These are phyloP conservation scores for Troides aeacus DNA, from an alignment of 2,888 invertebrate genomes.

Conservation along the genomic window DNA sequence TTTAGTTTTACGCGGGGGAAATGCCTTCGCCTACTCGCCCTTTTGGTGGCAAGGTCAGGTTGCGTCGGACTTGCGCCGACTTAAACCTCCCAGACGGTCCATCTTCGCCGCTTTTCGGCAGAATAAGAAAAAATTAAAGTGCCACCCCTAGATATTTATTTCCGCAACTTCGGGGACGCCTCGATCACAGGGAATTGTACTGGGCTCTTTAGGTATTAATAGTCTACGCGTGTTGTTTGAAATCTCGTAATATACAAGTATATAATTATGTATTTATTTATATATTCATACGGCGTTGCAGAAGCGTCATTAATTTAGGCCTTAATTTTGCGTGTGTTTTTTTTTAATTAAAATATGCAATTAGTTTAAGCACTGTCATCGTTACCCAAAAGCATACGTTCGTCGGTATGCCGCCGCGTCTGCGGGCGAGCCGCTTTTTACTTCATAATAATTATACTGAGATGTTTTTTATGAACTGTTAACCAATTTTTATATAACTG, in stretches of 20 bases:
- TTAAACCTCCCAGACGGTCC: neutral
- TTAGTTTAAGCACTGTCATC: slow-evolving; percentile 66
- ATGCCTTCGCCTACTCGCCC: neutral
- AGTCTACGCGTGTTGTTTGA: slow-evolving; percentile 75
- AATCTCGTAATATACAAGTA: slow-evolving; percentile 65
- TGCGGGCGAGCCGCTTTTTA: slow-evolving; percentile 35
- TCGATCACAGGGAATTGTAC: slow-evolving; percentile 48
- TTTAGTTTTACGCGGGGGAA: neutral
- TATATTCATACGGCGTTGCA: slow-evolving; percentile 67
- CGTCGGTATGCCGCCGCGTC: slow-evolving; percentile 51
- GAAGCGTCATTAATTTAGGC: slow-evolving; percentile 57
- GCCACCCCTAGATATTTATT: slow-evolving; percentile 73
- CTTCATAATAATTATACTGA: slow-evolving; percentile 34
- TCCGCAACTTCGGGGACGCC: slow-evolving; percentile 35
- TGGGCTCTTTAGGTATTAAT: slow-evolving; percentile 65
- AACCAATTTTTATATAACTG: slow-evolving; percentile 38
- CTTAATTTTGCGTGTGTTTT: slow-evolving; percentile 69
- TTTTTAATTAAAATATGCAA: slow-evolving; percentile 64
- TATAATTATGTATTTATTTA: neutral
- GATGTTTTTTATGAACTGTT: slow-evolving; percentile 32
- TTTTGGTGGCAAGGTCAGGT: neutral
- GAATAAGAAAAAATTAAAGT: slow-evolving; percentile 51
- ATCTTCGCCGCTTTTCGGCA: slow-evolving; percentile 24
- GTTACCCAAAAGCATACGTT: slow-evolving; percentile 73
- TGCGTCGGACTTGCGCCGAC: neutral